Evolutionary conservation across 1,140 invertebrate genomes (phyloP).

Genomic region (Penaeus vannamei): DNA sequence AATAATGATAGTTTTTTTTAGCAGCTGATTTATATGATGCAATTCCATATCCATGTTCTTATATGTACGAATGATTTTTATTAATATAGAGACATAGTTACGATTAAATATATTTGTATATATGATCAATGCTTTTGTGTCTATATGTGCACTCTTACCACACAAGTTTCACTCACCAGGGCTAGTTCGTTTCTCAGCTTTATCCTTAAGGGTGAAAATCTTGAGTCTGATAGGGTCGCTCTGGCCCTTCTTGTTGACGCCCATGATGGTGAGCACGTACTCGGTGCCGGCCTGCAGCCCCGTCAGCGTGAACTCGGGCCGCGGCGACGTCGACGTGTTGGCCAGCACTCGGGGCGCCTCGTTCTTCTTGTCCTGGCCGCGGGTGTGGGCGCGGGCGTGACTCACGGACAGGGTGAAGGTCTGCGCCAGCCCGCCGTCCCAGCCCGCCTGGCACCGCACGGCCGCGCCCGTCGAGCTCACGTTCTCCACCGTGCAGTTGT

Average conservation of each 20-base stretch:
- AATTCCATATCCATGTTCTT: no score
- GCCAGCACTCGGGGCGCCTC: constrained; percentile 44
- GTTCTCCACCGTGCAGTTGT: constrained; percentile 88
- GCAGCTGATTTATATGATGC: no score
- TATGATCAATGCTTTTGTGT: background rate
- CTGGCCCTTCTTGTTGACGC: constrained; percentile 88
- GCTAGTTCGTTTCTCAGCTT: constrained; percentile 77
- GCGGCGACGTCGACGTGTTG: constrained; percentile 64
- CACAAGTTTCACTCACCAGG: constrained; percentile 24
- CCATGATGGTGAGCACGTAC: constrained; percentile 84
- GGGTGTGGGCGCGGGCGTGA: constrained; percentile 40
- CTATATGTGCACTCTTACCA: background rate
- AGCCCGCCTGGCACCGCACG: constrained; percentile 85
- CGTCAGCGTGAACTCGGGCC: constrained; percentile 68
- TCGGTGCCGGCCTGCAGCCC: constrained; percentile 69
- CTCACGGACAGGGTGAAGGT: constrained; percentile 82
- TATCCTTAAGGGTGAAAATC: constrained; percentile 82
- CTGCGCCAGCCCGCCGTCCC: constrained; percentile 87
- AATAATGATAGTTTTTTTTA: no score
- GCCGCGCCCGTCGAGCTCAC: constrained; percentile 86
- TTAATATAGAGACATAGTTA: background rate
- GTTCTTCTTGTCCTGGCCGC: constrained; percentile 36
- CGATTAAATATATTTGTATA: background rate
- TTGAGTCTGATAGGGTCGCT: constrained; percentile 85
- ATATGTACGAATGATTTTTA: no score